These are phyloP conservation scores for Rousettus madagascariensis DNA, from an alignment of 2,797 vertebrate genomes.

Conservation along the genomic window DNA sequence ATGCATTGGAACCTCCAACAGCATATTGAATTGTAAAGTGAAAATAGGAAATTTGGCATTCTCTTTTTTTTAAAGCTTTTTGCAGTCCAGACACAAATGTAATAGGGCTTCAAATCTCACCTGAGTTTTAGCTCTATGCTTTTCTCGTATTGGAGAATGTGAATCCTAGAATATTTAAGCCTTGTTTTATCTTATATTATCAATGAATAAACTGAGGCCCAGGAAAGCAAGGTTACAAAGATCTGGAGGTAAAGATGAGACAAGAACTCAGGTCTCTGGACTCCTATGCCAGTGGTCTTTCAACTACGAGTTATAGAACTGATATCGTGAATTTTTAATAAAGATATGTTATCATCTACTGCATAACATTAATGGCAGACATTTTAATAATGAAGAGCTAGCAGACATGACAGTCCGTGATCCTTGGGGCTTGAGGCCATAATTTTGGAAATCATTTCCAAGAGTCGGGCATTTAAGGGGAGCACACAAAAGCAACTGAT, in stretches of 20 bases:
- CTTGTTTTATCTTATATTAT: background rate
- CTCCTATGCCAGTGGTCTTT: background rate
- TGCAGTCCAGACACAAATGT: background rate
- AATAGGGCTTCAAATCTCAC: background rate
- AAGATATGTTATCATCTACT: background rate
- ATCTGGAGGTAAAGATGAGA: background rate
- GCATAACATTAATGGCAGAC: background rate
- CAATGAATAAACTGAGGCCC: background rate
- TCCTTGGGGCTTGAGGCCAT: background rate
- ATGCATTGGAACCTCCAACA: background rate
- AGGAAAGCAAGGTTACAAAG: background rate
- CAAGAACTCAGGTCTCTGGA: background rate
- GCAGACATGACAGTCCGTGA: background rate
- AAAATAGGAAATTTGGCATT: slow-evolving; percentile 23
- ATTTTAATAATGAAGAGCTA: background rate
- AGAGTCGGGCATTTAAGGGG: background rate
- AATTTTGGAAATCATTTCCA: background rate
- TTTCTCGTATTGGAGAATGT: background rate
- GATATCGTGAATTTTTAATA: background rate
- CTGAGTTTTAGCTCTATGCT: background rate
- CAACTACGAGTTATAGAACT: background rate
- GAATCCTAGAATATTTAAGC: background rate
- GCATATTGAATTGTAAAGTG: slow-evolving; percentile 25
- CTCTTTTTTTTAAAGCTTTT: background rate
- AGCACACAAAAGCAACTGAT: background rate